Evolutionary conservation across 1,140 invertebrate genomes (phyloP).

Genomic region (Pantala flavescens): DNA sequence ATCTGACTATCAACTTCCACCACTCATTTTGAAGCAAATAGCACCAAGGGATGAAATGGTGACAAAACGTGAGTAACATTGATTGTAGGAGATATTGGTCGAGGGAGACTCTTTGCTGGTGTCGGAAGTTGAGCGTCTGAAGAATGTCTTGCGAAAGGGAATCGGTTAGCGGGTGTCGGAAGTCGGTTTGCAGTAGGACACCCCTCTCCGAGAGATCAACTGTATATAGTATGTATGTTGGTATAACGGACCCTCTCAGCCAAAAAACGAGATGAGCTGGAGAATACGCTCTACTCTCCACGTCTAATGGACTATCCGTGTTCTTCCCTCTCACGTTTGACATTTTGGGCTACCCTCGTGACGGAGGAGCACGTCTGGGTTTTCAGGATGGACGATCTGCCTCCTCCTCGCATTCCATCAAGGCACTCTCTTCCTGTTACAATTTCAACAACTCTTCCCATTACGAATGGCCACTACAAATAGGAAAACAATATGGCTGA

Average conservation of each 20-base stretch:
- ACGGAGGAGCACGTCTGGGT: slow-evolving; percentile 1
- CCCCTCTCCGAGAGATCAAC: background rate
- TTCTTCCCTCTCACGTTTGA: slow-evolving; percentile 5
- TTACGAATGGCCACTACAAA: background rate
- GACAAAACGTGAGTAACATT: slow-evolving; percentile 2
- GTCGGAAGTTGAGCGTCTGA: background rate
- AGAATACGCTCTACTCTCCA: slow-evolving; percentile 4
- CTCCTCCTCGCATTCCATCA: background rate
- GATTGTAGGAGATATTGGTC: background rate
- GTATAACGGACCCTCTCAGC: background rate
- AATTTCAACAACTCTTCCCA: background rate
- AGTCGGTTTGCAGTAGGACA: background rate
- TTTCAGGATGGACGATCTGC: slow-evolving; percentile 8
- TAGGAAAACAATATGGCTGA: background rate
- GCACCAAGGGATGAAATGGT: background rate
- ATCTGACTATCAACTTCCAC: no score
- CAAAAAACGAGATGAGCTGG: background rate
- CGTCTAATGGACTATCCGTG: slow-evolving; percentile 8
- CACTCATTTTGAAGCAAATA: background rate
- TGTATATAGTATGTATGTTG: slow-evolving; percentile 7
- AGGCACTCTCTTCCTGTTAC: background rate
- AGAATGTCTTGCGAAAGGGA: background rate
- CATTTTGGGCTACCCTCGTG: slow-evolving; percentile 2
- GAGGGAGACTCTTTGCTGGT: background rate
- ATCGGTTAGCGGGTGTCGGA: background rate